These are phyloP conservation scores for Pandion haliaetus DNA, from an alignment of 2,113 vertebrate genomes.

Conservation along the genomic window DNA sequence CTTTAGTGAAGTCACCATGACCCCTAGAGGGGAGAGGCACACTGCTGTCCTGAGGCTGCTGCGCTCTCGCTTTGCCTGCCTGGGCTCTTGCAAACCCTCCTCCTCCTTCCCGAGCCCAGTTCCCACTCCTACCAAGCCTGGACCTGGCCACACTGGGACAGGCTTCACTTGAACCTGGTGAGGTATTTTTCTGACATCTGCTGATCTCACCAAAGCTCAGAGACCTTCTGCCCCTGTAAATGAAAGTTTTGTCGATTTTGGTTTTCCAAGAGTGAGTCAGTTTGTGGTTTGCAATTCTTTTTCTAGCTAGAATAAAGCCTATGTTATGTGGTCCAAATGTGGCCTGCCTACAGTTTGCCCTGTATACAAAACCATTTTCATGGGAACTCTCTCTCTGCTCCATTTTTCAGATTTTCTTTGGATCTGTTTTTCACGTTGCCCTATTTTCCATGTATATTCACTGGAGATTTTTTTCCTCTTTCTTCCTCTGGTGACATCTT, in stretches of 20 bases:
- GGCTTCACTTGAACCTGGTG: not conserved
- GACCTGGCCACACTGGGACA: not conserved
- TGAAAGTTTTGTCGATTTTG: not conserved
- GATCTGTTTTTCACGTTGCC: not conserved
- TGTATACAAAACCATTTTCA: not conserved
- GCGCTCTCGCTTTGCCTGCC: not conserved
- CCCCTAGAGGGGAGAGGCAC: not conserved
- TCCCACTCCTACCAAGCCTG: not conserved
- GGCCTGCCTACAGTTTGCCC: not conserved
- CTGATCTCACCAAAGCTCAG: not conserved
- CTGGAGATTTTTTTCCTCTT: not conserved
- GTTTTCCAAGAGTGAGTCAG: not conserved
- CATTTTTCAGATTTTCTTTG: not conserved
- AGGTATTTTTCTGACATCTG: not conserved
- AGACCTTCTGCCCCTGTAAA: not conserved
- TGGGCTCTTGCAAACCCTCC: not conserved
- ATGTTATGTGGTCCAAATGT: not conserved
- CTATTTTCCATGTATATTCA: not conserved
- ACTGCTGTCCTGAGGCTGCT: not conserved
- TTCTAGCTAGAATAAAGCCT: not conserved
- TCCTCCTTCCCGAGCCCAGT: not conserved
- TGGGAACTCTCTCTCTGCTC: not conserved
- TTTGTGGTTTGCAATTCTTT: not conserved
- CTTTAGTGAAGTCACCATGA: not conserved
- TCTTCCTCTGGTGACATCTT: not conserved